Evolutionary conservation across 2,888 invertebrate genomes (phyloP).

Genomic region (Ganaspis brasiliensis): DNA sequence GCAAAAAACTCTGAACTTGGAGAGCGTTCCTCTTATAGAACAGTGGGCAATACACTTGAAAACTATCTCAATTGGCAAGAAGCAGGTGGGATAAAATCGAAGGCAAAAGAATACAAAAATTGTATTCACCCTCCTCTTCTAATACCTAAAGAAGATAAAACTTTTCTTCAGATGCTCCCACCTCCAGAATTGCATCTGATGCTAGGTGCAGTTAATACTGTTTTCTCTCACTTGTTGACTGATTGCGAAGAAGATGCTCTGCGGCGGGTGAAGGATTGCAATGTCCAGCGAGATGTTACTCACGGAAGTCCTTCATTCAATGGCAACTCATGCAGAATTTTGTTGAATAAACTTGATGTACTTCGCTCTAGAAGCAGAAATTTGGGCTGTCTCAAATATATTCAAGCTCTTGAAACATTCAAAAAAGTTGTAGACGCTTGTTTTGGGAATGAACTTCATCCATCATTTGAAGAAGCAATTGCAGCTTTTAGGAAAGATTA

Average conservation of each 20-base stretch:
- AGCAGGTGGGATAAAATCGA: conserved; percentile 21
- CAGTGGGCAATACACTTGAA: neutral
- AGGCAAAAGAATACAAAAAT: conserved; percentile 25
- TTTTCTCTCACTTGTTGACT: no score
- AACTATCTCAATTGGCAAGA: neutral
- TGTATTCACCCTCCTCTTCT: conserved; percentile 13
- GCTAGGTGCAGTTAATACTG: neutral
- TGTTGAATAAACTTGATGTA: conserved; percentile 38
- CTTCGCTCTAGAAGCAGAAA: conserved; percentile 19
- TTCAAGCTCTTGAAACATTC: conserved; percentile 19
- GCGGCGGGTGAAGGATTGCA: neutral
- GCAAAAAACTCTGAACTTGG: conserved; percentile 25
- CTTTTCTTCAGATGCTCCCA: no score
- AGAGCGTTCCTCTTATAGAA: neutral
- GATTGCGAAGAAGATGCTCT: no score
- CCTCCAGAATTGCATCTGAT: neutral
- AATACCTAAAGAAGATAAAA: no score
- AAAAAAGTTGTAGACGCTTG: conserved; percentile 20
- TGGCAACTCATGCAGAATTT: conserved; percentile 33
- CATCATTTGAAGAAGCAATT: conserved; percentile 11
- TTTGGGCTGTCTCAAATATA: conserved; percentile 19
- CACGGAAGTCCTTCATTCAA: conserved; percentile 14
- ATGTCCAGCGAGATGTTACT: neutral
- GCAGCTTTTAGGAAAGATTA: conserved; percentile 24
- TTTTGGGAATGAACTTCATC: conserved; percentile 22